Percentiles rank a stretch among this genome's conserved stretches.
Evolutionary conservation across 35 echinoderm and acorn worm species (phyloP).

Genomic region (Acanthaster planci): DNA sequence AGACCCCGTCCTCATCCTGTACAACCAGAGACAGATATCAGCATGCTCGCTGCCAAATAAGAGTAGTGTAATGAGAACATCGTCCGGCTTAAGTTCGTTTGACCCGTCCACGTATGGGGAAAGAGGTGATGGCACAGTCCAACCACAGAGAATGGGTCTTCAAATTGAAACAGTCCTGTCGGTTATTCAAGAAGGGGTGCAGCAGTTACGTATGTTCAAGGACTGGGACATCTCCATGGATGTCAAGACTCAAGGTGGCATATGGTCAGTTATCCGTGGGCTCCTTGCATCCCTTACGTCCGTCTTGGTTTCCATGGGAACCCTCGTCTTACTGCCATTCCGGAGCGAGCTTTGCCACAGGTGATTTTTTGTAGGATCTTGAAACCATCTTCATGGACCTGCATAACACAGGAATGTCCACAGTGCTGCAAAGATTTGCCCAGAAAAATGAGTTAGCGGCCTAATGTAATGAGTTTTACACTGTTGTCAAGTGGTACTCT

Average conservation of each 20-base stretch:
- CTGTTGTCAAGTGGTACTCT: too few relatives aligned
- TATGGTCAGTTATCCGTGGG: background rate
- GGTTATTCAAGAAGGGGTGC: background rate
- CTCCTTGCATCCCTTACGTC: background rate
- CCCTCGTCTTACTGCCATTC: background rate
- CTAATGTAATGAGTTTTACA: too few relatives aligned
- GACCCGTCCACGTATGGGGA: too few relatives aligned
- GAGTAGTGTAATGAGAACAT: too few relatives aligned
- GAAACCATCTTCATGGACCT: too few relatives aligned
- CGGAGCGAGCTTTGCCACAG: background rate
- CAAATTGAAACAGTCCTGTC: too few relatives aligned
- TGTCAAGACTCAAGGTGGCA: background rate
- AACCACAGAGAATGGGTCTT: too few relatives aligned
- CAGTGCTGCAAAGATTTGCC: too few relatives aligned
- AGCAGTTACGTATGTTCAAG: background rate
- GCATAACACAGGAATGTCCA: too few relatives aligned
- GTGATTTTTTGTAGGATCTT: background rate
- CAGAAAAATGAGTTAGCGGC: too few relatives aligned
- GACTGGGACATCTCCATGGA: conserved; percentile 9
- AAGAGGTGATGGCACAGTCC: too few relatives aligned
- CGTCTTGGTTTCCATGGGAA: background rate
- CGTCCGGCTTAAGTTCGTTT: too few relatives aligned
- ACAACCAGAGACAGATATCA: background rate
- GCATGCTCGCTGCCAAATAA: background rate
- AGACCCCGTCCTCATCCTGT: background rate